Evolutionary conservation across 2,888 invertebrate species (phyloP), one percentile per base, ranked within the genome.

Genomic region (Orthosia cruda): DNA sequence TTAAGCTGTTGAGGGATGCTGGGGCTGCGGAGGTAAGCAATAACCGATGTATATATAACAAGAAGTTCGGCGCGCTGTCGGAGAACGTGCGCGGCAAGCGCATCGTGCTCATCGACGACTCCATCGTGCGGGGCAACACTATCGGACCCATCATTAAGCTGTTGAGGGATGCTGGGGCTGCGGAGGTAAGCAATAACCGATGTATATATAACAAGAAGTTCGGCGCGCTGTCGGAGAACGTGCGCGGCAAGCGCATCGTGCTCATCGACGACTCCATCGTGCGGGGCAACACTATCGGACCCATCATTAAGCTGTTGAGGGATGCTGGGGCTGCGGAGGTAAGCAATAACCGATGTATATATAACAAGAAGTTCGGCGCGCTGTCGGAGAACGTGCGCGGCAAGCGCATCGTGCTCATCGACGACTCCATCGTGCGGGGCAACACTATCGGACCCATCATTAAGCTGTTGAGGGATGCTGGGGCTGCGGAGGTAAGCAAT

Each of bases 221-320:
- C 94, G 99, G 99, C 15, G 99, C 99, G 0, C 96, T 99, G 18
- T 98, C 98, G 0, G 99, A 98, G 89, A 99, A 99, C 92, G 99
- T 99, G 0, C 97, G 97, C 87, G 99, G 98, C 59, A 99, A 98
- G 92, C 97, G 98, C 65, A 97, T 99, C 40, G 98, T 99, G 73
- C 97, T 99, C 5, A 98, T 99, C 32, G 99, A 99, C 92, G 99
- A 99, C 94, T 99, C 99, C 0, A 99, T 99, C 87, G 99, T 99
- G 1, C 95, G 99, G 61, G 99, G 99, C 40, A 99, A 99, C 91
- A 99, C 99, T 0, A 99, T 99, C 90, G 99, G 99, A 2, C 99
- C 99, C 0, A 99, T 99, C 63, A 99, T 99, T 71, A 98, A 99
- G 94, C 96, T 99, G 87, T 93, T 99, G 70, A 97, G 98, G 71